Evolutionary conservation across 2,888 invertebrate species (phyloP).

Genomic region (Euzetes globulus): DNA sequence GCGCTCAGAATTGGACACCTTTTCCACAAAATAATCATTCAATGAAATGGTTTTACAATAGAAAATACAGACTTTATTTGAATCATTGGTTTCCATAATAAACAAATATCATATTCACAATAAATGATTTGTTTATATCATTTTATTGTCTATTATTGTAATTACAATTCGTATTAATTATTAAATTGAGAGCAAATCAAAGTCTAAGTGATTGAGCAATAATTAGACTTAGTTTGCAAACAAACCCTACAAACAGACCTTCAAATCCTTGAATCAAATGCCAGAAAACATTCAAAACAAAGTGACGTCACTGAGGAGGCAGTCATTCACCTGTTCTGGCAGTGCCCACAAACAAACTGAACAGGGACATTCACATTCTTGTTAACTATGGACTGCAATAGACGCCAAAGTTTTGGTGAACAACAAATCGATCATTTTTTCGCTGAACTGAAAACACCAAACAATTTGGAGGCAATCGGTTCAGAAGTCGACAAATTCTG

Average conservation of each 20-base stretch:
- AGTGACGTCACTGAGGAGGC: no score
- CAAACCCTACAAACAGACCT: neutral
- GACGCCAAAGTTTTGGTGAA: conserved; percentile 24
- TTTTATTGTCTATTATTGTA: neutral
- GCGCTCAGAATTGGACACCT: conserved; percentile 22
- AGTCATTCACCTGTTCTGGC: no score
- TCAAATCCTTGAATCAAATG: neutral
- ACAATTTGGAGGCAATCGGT: conserved; percentile 33
- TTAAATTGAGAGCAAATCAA: neutral
- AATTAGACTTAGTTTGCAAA: neutral
- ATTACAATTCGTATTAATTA: neutral
- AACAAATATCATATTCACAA: neutral
- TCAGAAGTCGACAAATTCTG: conserved; percentile 27
- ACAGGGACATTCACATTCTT: no score
- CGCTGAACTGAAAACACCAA: conserved; percentile 24
- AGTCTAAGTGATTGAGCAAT: neutral
- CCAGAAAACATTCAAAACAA: neutral
- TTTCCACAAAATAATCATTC: no score
- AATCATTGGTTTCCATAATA: neutral
- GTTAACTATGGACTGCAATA: no score
- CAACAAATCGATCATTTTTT: conserved; percentile 35
- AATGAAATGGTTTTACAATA: no score
- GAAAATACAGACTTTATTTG: neutral
- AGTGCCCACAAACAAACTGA: no score
- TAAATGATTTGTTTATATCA: neutral